Conservation (phyloP, 1,140 invertebrate genomes). For the Fopius arisanus region DNA sequence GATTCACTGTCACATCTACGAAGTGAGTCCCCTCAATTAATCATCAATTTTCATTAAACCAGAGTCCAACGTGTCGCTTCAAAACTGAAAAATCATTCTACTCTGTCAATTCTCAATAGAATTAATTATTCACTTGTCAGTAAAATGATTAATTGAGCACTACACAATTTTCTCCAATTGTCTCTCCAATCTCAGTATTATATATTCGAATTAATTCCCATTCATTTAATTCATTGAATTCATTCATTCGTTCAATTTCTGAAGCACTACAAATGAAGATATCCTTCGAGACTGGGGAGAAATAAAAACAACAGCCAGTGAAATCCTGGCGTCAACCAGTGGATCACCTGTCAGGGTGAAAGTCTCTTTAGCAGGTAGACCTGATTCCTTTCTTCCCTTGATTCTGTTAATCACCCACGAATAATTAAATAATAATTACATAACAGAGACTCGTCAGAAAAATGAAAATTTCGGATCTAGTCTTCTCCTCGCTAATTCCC, state of each 20-base stretch:
- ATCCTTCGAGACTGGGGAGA: constrained; percentile 91
- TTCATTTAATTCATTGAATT: no score
- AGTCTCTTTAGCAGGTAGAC: constrained; percentile 78
- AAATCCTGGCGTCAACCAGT: constrained; percentile 71
- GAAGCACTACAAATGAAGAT: constrained; percentile 84
- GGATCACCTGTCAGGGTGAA: constrained; percentile 66
- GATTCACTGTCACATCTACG: constrained; percentile 90
- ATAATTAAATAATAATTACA: constrained; percentile 25
- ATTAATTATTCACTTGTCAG: no score
- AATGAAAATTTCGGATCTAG: constrained; percentile 93
- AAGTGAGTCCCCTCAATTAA: constrained; percentile 54
- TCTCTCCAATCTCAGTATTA: no score
- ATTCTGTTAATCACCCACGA: neutral
- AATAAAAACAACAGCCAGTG: constrained; percentile 80
- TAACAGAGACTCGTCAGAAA: constrained; percentile 78
- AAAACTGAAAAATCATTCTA: no score
- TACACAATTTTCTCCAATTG: no score
- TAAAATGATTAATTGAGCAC: no score
- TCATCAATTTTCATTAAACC: no score
- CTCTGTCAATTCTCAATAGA: no score
- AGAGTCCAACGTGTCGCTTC: no score
- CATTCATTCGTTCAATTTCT: constrained; percentile 22
- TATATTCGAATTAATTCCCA: no score
- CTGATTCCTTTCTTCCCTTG: neutral
- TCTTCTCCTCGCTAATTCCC: constrained; percentile 90